These are phyloP conservation scores for Amazona ochrocephala DNA, from an alignment of 2,797 vertebrate species.

Conservation along the genomic window DNA sequence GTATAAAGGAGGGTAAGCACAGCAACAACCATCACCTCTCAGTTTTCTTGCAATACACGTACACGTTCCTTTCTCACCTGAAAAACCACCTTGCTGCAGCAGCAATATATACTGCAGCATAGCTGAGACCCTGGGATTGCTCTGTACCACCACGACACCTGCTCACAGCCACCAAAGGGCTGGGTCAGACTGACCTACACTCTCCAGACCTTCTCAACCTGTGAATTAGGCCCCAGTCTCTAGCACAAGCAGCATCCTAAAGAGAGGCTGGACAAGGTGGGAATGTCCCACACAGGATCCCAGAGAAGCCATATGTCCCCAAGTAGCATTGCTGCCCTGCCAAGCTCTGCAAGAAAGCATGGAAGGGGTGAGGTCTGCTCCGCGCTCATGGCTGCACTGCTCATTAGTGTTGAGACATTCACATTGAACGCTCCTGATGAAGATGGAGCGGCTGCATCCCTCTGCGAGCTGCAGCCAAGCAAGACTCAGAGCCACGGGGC, in stretches of 20 bases:
- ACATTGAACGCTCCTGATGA: background rate
- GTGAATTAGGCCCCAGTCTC: background rate
- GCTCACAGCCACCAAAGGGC: background rate
- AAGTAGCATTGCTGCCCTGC: background rate
- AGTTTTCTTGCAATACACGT: background rate
- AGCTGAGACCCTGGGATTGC: background rate
- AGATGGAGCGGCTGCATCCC: fast-evolving
- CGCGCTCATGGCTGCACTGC: fast-evolving
- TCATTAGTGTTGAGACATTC: fast-evolving
- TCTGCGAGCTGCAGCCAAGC: background rate
- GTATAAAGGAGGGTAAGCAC: background rate
- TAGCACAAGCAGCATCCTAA: background rate
- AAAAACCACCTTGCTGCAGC: background rate
- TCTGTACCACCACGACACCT: background rate
- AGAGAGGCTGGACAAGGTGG: background rate
- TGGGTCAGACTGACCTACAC: background rate
- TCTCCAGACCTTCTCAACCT: background rate
- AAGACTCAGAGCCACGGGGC: background rate
- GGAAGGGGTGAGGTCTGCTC: background rate
- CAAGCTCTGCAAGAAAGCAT: background rate
- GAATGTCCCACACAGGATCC: background rate
- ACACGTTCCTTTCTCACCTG: background rate
- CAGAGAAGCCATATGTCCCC: background rate
- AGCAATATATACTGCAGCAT: background rate
- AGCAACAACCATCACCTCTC: background rate